phyloP scores from a whole-genome alignment of 35 echinoderm and acorn worm genomes.

The Amphiura filiformis region DNA sequence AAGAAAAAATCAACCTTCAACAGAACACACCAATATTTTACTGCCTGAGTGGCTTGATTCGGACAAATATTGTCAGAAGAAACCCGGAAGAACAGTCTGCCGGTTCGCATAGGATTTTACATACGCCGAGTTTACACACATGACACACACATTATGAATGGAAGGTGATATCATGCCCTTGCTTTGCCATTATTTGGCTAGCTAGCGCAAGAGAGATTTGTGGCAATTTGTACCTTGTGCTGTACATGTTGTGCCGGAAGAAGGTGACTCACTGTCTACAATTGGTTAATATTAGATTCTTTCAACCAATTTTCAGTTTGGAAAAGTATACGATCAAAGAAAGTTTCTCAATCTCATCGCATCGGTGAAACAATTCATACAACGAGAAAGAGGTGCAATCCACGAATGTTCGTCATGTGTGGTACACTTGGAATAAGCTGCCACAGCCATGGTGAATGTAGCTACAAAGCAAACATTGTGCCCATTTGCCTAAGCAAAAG shows the following conservation, averaged over 20 bases:
- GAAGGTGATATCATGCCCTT: background rate
- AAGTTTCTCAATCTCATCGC: too few species aligned
- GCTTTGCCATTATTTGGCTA: background rate
- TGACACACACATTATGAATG: background rate
- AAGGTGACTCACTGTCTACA: conserved; percentile 13
- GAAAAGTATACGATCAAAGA: too few species aligned
- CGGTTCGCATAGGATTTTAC: background rate
- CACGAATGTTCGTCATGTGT: background rate
- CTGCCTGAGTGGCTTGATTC: too few species aligned
- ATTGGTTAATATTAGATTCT: background rate
- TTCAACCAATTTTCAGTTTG: too few species aligned
- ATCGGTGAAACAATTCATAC: too few species aligned
- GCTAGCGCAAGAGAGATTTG: conserved; percentile 9
- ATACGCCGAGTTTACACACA: background rate
- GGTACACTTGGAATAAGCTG: background rate
- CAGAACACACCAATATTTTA: too few species aligned
- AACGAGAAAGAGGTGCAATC: too few species aligned
- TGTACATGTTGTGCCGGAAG: conserved; percentile 8
- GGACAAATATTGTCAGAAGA: background rate
- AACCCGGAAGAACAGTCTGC: background rate
- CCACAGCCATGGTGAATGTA: background rate
- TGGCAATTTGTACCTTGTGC: background rate
- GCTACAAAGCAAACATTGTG: background rate
- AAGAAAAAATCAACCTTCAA: too few species aligned
- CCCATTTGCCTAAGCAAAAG: background rate